phyloP scores from a whole-genome alignment of 1,140 invertebrate species.

The Whitmania pigra region DNA sequence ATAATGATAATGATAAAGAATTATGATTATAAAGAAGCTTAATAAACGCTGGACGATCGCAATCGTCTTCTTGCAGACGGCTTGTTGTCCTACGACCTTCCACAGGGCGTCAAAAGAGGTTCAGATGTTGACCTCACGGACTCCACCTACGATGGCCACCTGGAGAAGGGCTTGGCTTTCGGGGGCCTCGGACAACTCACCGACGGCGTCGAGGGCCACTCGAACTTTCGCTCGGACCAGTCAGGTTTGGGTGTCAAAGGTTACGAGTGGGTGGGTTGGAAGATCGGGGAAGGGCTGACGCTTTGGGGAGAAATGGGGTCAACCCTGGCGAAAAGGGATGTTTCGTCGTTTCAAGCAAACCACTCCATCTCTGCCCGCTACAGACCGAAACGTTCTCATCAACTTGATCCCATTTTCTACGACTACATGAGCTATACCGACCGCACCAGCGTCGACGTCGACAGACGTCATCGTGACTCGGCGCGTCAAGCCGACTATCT shows the following conservation, averaged over 20 bases:
- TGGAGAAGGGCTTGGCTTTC: conserved; percentile 43
- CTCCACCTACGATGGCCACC: conserved; percentile 40
- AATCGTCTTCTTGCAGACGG: conserved; percentile 52
- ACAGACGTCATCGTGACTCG: conserved; percentile 1
- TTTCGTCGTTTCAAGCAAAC: not conserved
- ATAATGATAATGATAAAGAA: not conserved
- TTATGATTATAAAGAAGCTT: no score
- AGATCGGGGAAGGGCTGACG: not conserved
- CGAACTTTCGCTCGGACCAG: conserved; percentile 60
- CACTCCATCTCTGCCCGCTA: not conserved
- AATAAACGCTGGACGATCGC: conserved; percentile 5
- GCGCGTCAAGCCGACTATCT: conserved; percentile 26
- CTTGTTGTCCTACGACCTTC: conserved; percentile 66
- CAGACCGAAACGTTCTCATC: not conserved
- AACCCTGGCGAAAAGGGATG: not conserved
- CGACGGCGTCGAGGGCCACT: conserved; percentile 56
- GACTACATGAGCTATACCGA: not conserved
- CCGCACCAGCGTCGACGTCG: not conserved
- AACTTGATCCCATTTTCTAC: not conserved
- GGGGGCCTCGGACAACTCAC: conserved; percentile 71
- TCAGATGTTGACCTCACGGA: conserved; percentile 41
- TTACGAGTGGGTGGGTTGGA: conserved; percentile 80
- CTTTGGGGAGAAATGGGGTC: not conserved
- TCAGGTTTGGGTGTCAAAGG: conserved; percentile 56
- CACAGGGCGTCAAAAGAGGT: conserved; percentile 57